Percentiles rank a stretch among this genome's conserved stretches.
Conservation (phyloP, 2,888 invertebrate species). For the Lottia gigantea region DNA sequence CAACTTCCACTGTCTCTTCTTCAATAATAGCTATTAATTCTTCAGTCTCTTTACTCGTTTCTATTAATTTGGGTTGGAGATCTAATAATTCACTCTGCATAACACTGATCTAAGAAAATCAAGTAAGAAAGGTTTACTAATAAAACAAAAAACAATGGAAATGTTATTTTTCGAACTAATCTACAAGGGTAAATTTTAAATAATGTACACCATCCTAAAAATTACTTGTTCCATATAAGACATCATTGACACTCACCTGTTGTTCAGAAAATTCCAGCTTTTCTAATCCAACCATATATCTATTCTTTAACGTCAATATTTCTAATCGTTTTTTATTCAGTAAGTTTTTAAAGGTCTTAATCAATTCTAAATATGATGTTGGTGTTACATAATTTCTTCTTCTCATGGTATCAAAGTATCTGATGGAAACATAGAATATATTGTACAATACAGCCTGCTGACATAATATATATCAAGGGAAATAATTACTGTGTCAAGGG, state of each 20-base stretch:
- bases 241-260: slow-evolving; percentile 51
- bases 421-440: slow-evolving; percentile 25
- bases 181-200: too few relatives aligned
- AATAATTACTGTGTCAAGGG: too few relatives aligned
- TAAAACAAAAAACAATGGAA: too few relatives aligned
- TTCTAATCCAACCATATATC: slow-evolving; percentile 74
- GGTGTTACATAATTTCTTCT: slow-evolving; percentile 66
- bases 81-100: slow-evolving; percentile 66
- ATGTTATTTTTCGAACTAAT: too few relatives aligned
- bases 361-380: slow-evolving; percentile 67
- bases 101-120: slow-evolving; percentile 49
- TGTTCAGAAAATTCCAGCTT: slow-evolving; percentile 66
- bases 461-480: too few relatives aligned
- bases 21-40: slow-evolving; percentile 66
- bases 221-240: too few relatives aligned
- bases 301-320: slow-evolving; percentile 69
- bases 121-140: background rate
- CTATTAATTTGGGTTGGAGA: slow-evolving; percentile 63
- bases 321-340: slow-evolving; percentile 65
- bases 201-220: too few relatives aligned
- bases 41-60: slow-evolving; percentile 64
- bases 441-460: background rate
- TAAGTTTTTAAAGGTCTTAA: slow-evolving; percentile 66
- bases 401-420: slow-evolving; percentile 63
- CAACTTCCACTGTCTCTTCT: slow-evolving; percentile 65